A percentile compares a stretch with the other conserved stretches of the same genome.
Evolutionary conservation across 2,888 invertebrate genomes (phyloP).

Genomic region (Pristionchus arcanus): DNA sequence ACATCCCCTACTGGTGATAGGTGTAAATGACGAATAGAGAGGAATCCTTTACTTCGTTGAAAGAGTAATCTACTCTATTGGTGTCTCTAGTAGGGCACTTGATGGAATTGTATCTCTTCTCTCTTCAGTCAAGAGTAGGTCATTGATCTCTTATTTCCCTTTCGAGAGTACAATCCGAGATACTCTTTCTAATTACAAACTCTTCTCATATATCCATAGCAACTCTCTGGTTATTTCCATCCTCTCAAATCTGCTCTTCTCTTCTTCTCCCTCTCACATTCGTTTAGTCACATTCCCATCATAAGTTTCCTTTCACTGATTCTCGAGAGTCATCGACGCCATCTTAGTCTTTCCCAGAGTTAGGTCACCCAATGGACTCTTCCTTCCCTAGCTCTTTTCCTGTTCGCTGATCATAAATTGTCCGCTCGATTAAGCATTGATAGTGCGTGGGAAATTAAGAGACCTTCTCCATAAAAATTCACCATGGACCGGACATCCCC

Average conservation of each 20-base stretch:
- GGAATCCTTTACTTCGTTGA: neutral
- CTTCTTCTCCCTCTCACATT: slow-evolving; percentile 19
- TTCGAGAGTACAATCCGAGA: slow-evolving; percentile 31
- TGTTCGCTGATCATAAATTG: no score
- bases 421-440: no score
- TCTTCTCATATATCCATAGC: slow-evolving; percentile 16
- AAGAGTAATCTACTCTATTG: neutral
- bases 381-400: neutral
- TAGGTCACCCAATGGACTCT: neutral
- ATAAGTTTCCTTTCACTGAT: neutral
- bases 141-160: slow-evolving; percentile 18
- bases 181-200: neutral
- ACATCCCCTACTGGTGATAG: neutral
- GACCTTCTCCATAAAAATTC: no score
- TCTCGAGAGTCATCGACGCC: neutral
- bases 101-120: neutral
- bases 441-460: no score
- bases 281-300: slow-evolving; percentile 33
- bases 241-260: slow-evolving; percentile 28
- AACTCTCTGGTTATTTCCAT: neutral
- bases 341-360: neutral
- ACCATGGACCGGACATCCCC: no score
- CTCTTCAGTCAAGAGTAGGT: neutral
- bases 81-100: neutral
- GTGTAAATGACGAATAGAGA: neutral